Conservation (phyloP, 2,113 vertebrate genomes). For the Corythaeola cristata region DNA sequence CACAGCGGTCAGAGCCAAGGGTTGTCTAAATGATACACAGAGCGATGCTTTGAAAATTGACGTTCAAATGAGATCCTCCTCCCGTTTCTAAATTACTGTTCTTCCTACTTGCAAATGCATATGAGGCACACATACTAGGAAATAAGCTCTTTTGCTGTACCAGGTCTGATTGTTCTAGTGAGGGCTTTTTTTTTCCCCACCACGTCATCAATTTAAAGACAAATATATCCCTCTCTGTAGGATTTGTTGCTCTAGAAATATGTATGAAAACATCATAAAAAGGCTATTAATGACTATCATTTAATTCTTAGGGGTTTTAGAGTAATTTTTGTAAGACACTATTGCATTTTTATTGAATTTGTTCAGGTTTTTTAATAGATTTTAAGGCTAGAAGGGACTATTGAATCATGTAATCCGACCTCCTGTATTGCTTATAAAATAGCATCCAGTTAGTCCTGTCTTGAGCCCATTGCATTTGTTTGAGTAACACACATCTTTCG, state of each 20-base stretch:
- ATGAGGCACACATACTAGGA: neutral
- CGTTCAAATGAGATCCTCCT: neutral
- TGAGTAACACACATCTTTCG: neutral
- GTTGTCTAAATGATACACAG: slow-evolving; percentile 30
- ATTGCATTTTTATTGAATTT: slow-evolving; percentile 30
- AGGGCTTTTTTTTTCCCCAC: neutral
- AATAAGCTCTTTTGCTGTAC: neutral
- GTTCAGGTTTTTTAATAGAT: neutral
- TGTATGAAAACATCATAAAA: neutral
- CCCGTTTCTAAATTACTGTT: slow-evolving; percentile 27
- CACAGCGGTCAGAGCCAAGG: slow-evolving; percentile 42
- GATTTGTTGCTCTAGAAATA: slow-evolving; percentile 11
- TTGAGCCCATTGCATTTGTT: neutral
- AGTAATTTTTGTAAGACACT: slow-evolving; percentile 1
- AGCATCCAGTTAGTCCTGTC: neutral
- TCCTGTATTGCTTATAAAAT: slow-evolving; percentile 6
- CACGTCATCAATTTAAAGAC: neutral
- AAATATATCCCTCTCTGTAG: neutral
- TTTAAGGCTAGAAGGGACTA: slow-evolving; percentile 35
- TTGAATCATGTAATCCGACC: neutral
- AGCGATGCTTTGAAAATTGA: slow-evolving; percentile 26
- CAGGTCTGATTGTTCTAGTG: neutral
- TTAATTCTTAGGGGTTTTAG: neutral
- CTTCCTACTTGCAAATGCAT: neutral
- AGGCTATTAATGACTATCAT: slow-evolving; percentile 12